Percentiles rank a stretch among this genome's conserved stretches.
Conservation (phyloP, 2,888 invertebrate genomes). For the Patella pellucida region DNA sequence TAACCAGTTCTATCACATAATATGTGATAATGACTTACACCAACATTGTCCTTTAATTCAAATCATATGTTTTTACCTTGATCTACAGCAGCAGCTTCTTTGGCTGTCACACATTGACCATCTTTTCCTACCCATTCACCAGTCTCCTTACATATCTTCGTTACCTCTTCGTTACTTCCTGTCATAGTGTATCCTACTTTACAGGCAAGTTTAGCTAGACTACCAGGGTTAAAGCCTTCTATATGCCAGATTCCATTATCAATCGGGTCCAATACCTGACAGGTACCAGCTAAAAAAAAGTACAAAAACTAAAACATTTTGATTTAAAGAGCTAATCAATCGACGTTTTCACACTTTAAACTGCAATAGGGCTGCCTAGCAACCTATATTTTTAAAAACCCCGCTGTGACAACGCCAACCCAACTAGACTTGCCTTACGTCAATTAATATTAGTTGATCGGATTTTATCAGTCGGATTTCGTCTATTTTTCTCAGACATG, state of each 20-base stretch:
- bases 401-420: too few species aligned
- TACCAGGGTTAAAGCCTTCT: background rate
- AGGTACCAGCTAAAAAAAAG: background rate
- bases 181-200: background rate
- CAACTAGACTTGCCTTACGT: too few species aligned
- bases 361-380: too few species aligned
- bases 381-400: too few species aligned
- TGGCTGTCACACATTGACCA: background rate
- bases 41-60: too few species aligned
- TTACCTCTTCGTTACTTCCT: background rate
- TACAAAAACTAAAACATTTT: background rate
- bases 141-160: background rate
- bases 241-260: conserved; percentile 2
- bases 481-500: too few species aligned
- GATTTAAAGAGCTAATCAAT: too few species aligned
- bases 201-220: background rate
- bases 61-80: background rate
- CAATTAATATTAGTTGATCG: too few species aligned
- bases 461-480: too few species aligned
- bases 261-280: background rate
- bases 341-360: too few species aligned
- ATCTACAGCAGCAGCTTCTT: background rate
- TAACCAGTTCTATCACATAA: too few species aligned
- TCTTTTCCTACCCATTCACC: background rate
- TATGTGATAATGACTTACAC: too few species aligned